These are phyloP conservation scores for Nemotelus pantherinus DNA, from an alignment of 2,888 invertebrate species.

Conservation along the genomic window DNA sequence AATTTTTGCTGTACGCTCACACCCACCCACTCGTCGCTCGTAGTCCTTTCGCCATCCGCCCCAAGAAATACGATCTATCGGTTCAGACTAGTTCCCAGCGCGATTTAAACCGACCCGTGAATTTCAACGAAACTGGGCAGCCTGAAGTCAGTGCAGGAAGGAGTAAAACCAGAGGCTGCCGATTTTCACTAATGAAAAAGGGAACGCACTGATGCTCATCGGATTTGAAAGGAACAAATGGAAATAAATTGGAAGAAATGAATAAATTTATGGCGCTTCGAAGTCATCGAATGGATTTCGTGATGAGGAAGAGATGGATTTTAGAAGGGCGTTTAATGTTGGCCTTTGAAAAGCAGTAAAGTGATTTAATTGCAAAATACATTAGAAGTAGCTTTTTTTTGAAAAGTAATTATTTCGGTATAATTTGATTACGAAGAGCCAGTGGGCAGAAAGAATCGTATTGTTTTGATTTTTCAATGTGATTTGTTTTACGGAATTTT, in stretches of 20 bases:
- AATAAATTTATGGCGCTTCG: conserved; percentile 41
- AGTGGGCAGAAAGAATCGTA: too few species aligned
- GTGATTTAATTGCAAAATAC: conserved; percentile 20
- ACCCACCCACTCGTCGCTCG: too few species aligned
- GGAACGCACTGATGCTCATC: conserved; percentile 41
- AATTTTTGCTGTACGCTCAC: too few species aligned
- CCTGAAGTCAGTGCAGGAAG: not conserved
- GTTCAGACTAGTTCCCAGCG: too few species aligned
- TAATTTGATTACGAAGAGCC: too few species aligned
- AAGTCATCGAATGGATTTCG: not conserved
- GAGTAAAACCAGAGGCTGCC: conserved; percentile 16
- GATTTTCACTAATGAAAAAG: conserved; percentile 43
- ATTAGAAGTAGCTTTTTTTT: conserved; percentile 17
- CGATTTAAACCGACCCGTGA: too few species aligned
- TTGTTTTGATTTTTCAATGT: too few species aligned
- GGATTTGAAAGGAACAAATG: conserved; percentile 44
- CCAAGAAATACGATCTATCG: too few species aligned
- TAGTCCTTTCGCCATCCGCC: too few species aligned
- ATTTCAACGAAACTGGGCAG: too few species aligned
- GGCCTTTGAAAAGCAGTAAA: not conserved
- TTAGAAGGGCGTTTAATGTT: not conserved
- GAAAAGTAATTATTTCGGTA: conserved; percentile 18
- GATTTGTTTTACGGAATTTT: too few species aligned
- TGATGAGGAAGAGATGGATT: conserved; percentile 30
- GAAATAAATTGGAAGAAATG: conserved; percentile 44